These are phyloP conservation scores for Mormyrops attenuatus DNA, from an alignment of 2,797 vertebrate species.

Conservation along the genomic window DNA sequence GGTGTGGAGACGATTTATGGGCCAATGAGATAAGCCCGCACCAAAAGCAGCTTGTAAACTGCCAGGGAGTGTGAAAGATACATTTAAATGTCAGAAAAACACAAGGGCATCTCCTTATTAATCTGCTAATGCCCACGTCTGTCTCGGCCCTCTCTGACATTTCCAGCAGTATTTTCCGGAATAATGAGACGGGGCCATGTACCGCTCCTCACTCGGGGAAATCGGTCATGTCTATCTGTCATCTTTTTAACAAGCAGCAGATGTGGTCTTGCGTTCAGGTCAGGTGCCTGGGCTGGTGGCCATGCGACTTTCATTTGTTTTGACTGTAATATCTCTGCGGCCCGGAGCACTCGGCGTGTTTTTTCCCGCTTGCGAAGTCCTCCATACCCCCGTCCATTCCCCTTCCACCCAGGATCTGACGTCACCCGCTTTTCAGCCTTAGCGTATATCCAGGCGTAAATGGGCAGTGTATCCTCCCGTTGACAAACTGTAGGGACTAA, in stretches of 20 bases:
- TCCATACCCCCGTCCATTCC: not conserved
- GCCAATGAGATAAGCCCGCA: conserved; percentile 46
- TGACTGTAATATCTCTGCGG: not conserved
- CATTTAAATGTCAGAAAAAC: conserved; percentile 44
- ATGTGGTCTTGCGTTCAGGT: not conserved
- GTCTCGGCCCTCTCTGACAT: conserved; percentile 37
- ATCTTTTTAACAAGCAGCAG: conserved; percentile 1
- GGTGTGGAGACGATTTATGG: conserved; percentile 50
- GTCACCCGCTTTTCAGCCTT: not conserved
- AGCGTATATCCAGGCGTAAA: not conserved
- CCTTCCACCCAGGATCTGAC: not conserved
- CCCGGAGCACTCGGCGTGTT: not conserved
- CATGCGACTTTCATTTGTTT: not conserved
- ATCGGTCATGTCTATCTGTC: not conserved
- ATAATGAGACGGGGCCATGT: conserved; percentile 48
- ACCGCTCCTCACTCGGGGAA: conserved; percentile 25
- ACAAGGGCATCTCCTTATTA: conserved; percentile 41
- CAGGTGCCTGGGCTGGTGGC: not conserved
- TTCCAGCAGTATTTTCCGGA: conserved; percentile 34
- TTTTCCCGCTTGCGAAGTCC: not conserved
- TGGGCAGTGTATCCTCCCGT: not conserved
- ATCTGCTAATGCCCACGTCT: conserved; percentile 41
- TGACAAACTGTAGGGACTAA: not conserved
- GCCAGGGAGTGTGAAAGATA: conserved; percentile 46
- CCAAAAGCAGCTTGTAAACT: conserved; percentile 43